phyloP scores from a whole-genome alignment of 2,888 invertebrate genomes.

The Athripsodes cinereus region DNA sequence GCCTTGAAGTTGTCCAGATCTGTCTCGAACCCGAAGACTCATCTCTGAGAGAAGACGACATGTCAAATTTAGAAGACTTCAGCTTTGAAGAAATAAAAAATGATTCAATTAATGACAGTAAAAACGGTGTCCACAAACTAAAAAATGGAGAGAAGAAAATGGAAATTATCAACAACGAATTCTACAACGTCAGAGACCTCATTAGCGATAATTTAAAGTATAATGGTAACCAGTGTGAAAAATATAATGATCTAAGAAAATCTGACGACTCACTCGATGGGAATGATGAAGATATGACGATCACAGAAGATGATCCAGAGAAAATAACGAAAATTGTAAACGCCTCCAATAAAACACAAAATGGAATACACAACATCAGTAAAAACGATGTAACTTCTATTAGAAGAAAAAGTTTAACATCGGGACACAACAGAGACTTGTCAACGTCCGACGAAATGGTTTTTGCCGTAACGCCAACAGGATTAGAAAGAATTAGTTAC shows the following conservation, averaged over 20 bases:
- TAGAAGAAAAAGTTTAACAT: conserved; percentile 36
- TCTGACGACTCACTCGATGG: conserved; percentile 45
- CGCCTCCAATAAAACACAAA: conserved; percentile 32
- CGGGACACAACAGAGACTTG: conserved; percentile 47
- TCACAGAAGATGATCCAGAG: conserved; percentile 45
- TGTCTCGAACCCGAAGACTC: conserved; percentile 55
- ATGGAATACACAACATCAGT: conserved; percentile 1
- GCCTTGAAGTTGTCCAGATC: conserved; percentile 56
- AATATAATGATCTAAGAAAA: conserved; percentile 28
- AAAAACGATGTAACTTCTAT: conserved; percentile 29
- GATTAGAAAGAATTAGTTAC: conserved; percentile 47
- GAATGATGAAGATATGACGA: conserved; percentile 47
- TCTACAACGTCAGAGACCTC: conserved; percentile 36
- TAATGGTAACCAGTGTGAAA: conserved; percentile 27
- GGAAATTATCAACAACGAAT: conserved; percentile 30
- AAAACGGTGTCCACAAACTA: conserved; percentile 3
- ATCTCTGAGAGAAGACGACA: conserved; percentile 48
- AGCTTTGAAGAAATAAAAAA: conserved; percentile 39
- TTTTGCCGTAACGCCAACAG: conserved; percentile 48
- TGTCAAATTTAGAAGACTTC: conserved; percentile 43
- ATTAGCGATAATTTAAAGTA: conserved; percentile 32
- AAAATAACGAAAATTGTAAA: conserved; percentile 36
- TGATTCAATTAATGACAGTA: conserved; percentile 16
- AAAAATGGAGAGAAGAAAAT: conserved; percentile 30
- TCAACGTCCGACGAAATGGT: conserved; percentile 52